These are phyloP conservation scores for Palythoa caribaeorum DNA, from an alignment of 92 coral and sea anemone genomes.

Conservation along the genomic window DNA sequence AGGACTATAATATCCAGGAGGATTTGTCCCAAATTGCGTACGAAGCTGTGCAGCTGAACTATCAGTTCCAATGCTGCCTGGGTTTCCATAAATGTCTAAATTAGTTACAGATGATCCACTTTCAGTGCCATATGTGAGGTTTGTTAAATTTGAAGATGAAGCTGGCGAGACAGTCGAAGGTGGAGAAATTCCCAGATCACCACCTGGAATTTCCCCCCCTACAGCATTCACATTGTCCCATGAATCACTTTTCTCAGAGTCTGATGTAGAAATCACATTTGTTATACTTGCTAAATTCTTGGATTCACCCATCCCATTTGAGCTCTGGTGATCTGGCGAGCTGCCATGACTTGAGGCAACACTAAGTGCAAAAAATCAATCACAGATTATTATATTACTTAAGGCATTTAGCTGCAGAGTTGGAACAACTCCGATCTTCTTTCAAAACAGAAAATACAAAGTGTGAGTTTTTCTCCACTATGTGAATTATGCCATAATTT, in stretches of 20 bases:
- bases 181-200: slow-evolving; percentile 78
- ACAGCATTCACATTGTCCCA: slow-evolving; percentile 75
- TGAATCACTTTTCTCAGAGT: slow-evolving; percentile 79
- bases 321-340: slow-evolving; percentile 75
- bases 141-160: slow-evolving; percentile 62
- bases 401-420: background rate
- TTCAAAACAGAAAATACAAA: too few species aligned
- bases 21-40: slow-evolving; percentile 87
- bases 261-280: slow-evolving; percentile 65
- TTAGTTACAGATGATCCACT: slow-evolving; percentile 82
- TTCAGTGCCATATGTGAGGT: slow-evolving; percentile 82
- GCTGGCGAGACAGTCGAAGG: slow-evolving; percentile 86
- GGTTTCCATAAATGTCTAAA: slow-evolving; percentile 91
- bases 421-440: too few species aligned
- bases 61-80: slow-evolving; percentile 71
- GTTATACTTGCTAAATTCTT: slow-evolving; percentile 70
- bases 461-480: too few species aligned
- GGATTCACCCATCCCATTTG: slow-evolving; percentile 66
- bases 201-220: slow-evolving; percentile 61
- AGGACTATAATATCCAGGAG: slow-evolving; percentile 87
- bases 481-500: too few species aligned
- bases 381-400: background rate
- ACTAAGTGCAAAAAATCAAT: slow-evolving; percentile 38
- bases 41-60: slow-evolving; percentile 80
- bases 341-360: slow-evolving; percentile 79